Percentiles rank a stretch among this genome's conserved stretches.
phyloP scores from a whole-genome alignment of 1,140 invertebrate species.

The Drosophila nikananu region DNA sequence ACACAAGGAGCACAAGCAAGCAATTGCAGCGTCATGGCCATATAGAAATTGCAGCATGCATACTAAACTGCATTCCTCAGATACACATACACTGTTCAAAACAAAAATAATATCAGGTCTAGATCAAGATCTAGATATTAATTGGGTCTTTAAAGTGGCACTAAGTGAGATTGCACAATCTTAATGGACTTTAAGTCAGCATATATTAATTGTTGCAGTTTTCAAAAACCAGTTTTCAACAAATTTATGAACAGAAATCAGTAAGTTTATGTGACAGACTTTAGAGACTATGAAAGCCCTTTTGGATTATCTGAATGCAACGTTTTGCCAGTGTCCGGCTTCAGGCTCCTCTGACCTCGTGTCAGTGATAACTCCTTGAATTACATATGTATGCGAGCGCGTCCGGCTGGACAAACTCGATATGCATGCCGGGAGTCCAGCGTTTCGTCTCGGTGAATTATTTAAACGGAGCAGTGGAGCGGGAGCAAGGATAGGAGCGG shows the following conservation, averaged over 20 bases:
- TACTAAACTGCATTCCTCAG: constrained; percentile 50
- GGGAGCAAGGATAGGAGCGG: constrained; percentile 1
- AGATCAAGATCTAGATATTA: background rate
- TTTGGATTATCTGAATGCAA: constrained; percentile 2
- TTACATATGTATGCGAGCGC: constrained; percentile 30
- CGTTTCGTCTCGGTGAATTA: constrained; percentile 58
- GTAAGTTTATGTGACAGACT: background rate
- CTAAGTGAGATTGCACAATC: too few relatives aligned
- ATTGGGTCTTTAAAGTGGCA: too few relatives aligned
- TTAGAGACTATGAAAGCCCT: background rate
- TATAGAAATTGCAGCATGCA: constrained; percentile 59
- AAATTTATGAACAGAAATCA: too few relatives aligned
- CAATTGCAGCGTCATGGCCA: constrained; percentile 41
- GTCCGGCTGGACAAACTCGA: constrained; percentile 43
- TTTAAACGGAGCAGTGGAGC: constrained; percentile 43
- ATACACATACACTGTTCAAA: constrained; percentile 17
- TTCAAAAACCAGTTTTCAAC: background rate
- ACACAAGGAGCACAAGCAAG: constrained; percentile 28
- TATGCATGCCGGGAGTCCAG: constrained; percentile 44
- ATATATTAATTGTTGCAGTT: background rate
- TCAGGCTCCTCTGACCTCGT: constrained; percentile 7
- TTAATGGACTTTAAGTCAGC: background rate
- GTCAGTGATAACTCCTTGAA: constrained; percentile 26
- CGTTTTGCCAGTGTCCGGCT: constrained; percentile 14
- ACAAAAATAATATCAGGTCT: background rate